phyloP scores from a whole-genome alignment of 37 sponge, comb jelly and placozoan genomes.

The Axinella damicornis region DNA sequence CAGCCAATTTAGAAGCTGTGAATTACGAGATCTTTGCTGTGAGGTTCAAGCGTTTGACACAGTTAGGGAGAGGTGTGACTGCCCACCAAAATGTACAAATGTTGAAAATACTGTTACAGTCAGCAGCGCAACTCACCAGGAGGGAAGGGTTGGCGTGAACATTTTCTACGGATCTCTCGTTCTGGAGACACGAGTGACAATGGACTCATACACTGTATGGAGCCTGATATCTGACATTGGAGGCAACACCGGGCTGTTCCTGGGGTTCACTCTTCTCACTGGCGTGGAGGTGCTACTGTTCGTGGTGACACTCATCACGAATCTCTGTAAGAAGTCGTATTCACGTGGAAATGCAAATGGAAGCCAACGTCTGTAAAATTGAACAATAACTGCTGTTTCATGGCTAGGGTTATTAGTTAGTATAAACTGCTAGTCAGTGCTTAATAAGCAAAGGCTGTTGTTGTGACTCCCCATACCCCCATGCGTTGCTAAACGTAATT shows the following conservation, averaged over 20 bases:
- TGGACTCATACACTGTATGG: conserved; percentile 39
- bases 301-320: conserved; percentile 6
- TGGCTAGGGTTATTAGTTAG: too few species aligned
- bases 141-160: not conserved
- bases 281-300: conserved; percentile 6
- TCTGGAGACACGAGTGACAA: conserved; percentile 16
- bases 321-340: not conserved
- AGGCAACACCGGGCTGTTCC: conserved; percentile 54
- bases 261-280: conserved; percentile 56
- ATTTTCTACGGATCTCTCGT: conserved; percentile 4
- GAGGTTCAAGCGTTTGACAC: not conserved
- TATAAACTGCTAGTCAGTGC: too few species aligned
- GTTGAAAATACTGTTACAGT: conserved; percentile 1
- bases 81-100: conserved; percentile 15
- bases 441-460: too few species aligned
- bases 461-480: too few species aligned
- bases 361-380: too few species aligned
- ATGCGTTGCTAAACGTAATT: too few species aligned
- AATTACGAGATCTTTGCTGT: conserved; percentile 9
- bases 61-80: conserved; percentile 7
- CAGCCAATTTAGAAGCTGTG: not conserved
- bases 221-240: conserved; percentile 60
- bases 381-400: too few species aligned
- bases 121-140: conserved; percentile 12
- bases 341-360: too few species aligned